Conservation (phyloP, 2,113 vertebrate species). For the Salvator merianae region DNA sequence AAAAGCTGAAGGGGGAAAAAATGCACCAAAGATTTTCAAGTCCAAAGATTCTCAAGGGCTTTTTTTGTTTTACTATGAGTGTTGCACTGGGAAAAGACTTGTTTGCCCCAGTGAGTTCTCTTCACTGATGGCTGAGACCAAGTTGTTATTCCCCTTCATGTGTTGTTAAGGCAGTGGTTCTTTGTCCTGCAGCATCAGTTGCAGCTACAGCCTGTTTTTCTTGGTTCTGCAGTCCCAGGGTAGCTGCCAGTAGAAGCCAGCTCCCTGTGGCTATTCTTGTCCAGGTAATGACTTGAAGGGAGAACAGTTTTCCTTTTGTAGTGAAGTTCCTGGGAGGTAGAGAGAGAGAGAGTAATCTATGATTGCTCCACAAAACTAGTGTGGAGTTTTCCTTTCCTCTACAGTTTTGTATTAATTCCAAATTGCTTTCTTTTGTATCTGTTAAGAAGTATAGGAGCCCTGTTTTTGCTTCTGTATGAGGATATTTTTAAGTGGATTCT, state of each 20-base stretch:
- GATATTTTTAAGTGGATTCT: background rate
- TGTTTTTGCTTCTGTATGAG: background rate
- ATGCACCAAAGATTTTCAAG: background rate
- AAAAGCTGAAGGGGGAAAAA: background rate
- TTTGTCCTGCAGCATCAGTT: background rate
- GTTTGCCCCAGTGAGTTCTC: background rate
- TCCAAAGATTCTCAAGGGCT: background rate
- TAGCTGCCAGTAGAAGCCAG: background rate
- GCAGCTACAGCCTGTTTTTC: background rate
- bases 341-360: too few species aligned
- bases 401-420: background rate
- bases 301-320: background rate
- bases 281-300: background rate
- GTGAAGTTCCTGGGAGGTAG: background rate
- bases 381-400: background rate
- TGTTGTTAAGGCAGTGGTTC: background rate
- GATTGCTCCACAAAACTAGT: background rate
- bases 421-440: background rate
- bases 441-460: background rate
- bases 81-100: background rate
- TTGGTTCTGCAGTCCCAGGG: background rate
- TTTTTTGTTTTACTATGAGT: background rate
- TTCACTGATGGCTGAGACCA: background rate
- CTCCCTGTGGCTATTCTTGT: background rate
- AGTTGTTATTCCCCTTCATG: background rate